Conservation (phyloP, 2,888 invertebrate species). For the Sphinx pinastri region DNA sequence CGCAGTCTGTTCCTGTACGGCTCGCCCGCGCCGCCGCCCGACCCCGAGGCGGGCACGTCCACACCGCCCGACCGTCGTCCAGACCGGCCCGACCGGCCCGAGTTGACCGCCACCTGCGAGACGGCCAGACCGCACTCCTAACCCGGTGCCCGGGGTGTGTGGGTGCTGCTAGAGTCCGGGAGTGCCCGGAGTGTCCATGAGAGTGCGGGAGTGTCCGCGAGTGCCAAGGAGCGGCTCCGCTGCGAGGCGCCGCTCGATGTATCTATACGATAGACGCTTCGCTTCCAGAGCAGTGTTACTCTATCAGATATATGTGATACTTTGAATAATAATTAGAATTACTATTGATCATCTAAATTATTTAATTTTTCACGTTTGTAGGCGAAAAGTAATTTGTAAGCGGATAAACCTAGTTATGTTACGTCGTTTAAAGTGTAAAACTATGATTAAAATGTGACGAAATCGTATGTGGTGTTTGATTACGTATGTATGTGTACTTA, state of each 20-base stretch:
- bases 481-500: not conserved
- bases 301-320: slow-evolving; percentile 82
- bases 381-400: slow-evolving; percentile 69
- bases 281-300: slow-evolving; percentile 76
- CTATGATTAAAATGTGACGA: slow-evolving; percentile 78
- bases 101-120: slow-evolving; percentile 35
- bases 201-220: slow-evolving; percentile 45
- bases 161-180: not conserved
- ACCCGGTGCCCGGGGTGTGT: not conserved
- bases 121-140: slow-evolving; percentile 28
- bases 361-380: slow-evolving; percentile 84
- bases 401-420: slow-evolving; percentile 66
- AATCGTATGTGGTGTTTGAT: slow-evolving; percentile 53
- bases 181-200: not conserved
- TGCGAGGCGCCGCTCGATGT: slow-evolving; percentile 29
- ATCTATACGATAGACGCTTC: slow-evolving; percentile 70
- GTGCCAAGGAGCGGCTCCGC: slow-evolving; percentile 26
- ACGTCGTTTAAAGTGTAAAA: slow-evolving; percentile 73
- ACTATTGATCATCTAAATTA: slow-evolving; percentile 82
- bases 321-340: slow-evolving; percentile 72
- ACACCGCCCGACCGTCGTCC: slow-evolving; percentile 25
- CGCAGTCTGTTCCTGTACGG: slow-evolving; percentile 76
- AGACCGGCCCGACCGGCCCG: slow-evolving; percentile 29
- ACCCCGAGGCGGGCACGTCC: slow-evolving; percentile 59
- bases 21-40: slow-evolving; percentile 59